Evolutionary conservation across 2,113 vertebrate species (phyloP), one percentile per base, ranked within the genome.

Genomic region (Pseudolaguvia tuberculata): DNA sequence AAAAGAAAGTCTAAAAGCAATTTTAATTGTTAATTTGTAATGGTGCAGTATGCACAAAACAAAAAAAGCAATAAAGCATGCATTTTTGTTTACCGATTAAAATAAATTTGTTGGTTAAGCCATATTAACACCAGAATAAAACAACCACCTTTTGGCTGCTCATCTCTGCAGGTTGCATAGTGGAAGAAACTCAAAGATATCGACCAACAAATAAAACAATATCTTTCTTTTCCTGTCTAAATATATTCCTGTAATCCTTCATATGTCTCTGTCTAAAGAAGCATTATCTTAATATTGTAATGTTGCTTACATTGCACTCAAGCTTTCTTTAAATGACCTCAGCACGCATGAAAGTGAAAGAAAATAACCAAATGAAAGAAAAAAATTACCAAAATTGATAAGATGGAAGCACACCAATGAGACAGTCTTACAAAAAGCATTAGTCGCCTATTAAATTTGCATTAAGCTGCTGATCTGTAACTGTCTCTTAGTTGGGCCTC

Each of bases 111-210:
- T 65, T 21, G 47, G 65, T 39, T 71, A 42, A 59, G 59, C 55
- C 61, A 48, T 69, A 65, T 65, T 72, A 82, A 76, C 70, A 79
- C 61, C 61, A 73, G 61, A 75, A 31, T 35, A 74, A 35, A 66
- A 53, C 25, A 72, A 12, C 27, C 53, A 67, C 35, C 77, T 72
- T 45, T 47, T 27, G 53, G 70, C 71, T 72, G 65, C 55, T 67
- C 67, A 77, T 66, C 20, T 57, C 79, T 80, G 75, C 74, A 58
- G 42, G 78, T 80, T 83, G 79, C 81, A 83, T 82, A 85, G 75
- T 79, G 52, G 31, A 70, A 67, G 53, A 67, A 65, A 79, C 68
- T 75, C 58, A 62, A 23, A 47, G 15, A 47, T 47, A 65, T 25
- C 12, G 5, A 65, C 45, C 25, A 4, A 67, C 18, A 61, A 48